These are phyloP conservation scores for Drosophila varians DNA, from an alignment of 1,140 invertebrate genomes.

Conservation along the genomic window DNA sequence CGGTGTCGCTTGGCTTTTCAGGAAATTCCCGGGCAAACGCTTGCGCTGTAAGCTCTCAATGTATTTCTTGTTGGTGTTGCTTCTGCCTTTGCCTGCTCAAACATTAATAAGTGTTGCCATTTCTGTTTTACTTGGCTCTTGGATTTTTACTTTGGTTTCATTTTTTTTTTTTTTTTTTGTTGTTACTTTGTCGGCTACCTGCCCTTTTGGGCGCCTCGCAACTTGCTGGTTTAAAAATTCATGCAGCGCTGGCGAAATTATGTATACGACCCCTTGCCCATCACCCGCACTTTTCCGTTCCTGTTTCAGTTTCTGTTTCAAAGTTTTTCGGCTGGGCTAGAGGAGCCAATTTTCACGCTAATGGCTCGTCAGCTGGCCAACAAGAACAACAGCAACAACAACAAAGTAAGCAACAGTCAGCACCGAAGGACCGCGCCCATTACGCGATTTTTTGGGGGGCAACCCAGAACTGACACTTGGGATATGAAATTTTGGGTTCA, in stretches of 20 bases:
- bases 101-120: constrained; percentile 81
- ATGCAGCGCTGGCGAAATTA: constrained; percentile 76
- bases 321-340: constrained; percentile 67
- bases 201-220: constrained; percentile 38
- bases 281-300: not conserved
- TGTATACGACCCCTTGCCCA: constrained; percentile 68
- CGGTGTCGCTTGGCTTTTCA: constrained; percentile 26
- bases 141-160: constrained; percentile 33
- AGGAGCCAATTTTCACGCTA: constrained; percentile 76
- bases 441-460: constrained; percentile 37
- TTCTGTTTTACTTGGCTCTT: constrained; percentile 50
- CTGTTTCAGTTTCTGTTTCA: constrained; percentile 16
- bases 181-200: constrained; percentile 63
- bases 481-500: not conserved
- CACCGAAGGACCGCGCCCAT: constrained; percentile 55
- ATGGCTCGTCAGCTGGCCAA: constrained; percentile 66
- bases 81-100: constrained; percentile 53
- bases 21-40: constrained; percentile 82
- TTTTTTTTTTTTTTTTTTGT: not conserved
- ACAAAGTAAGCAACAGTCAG: constrained; percentile 16
- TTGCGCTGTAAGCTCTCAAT: constrained; percentile 61
- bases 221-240: constrained; percentile 67
- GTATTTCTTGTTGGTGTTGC: constrained; percentile 43
- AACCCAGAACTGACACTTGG: constrained; percentile 15
- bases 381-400: no score